Evolutionary conservation across 2,797 vertebrate species (phyloP).

Genomic region (Luscinia luscinia): DNA sequence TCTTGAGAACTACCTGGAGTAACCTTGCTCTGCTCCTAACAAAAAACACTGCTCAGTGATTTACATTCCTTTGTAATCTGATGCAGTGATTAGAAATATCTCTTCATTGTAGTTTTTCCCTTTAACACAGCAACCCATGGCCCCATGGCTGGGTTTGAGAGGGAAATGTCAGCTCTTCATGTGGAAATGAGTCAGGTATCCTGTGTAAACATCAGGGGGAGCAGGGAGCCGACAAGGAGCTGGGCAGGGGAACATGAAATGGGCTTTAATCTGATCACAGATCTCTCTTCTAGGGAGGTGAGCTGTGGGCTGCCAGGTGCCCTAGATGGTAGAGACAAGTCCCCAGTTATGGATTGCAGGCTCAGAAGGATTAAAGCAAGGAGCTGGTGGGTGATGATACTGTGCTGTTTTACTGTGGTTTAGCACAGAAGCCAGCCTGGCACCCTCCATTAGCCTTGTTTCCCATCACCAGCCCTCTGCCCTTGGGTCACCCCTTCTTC

Average conservation of each 20-base stretch:
- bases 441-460: not conserved
- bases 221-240: not conserved
- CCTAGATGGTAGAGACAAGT: conserved; percentile 23
- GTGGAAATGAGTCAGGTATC: conserved; percentile 58
- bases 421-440: not conserved
- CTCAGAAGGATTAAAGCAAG: conserved; percentile 20
- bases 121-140: conserved; percentile 12
- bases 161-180: conserved; percentile 45
- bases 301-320: not conserved
- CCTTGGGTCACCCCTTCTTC: not conserved
- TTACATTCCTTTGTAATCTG: conserved; percentile 60
- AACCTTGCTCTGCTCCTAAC: conserved; percentile 27
- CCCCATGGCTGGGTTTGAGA: not conserved
- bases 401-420: not conserved
- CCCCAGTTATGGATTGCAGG: not conserved
- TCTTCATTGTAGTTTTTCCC: conserved; percentile 26
- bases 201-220: conserved; percentile 29
- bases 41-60: conserved; percentile 18
- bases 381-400: not conserved
- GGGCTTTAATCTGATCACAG: conserved; percentile 53
- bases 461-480: not conserved
- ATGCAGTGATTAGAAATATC: conserved; percentile 57
- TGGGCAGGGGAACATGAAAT: conserved; percentile 33
- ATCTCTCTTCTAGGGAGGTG: not conserved
- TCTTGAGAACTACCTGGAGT: conserved; percentile 21